Base-by-base conservation (phyloP, 2,888 invertebrate species). In the Sericinus montela region DNA sequence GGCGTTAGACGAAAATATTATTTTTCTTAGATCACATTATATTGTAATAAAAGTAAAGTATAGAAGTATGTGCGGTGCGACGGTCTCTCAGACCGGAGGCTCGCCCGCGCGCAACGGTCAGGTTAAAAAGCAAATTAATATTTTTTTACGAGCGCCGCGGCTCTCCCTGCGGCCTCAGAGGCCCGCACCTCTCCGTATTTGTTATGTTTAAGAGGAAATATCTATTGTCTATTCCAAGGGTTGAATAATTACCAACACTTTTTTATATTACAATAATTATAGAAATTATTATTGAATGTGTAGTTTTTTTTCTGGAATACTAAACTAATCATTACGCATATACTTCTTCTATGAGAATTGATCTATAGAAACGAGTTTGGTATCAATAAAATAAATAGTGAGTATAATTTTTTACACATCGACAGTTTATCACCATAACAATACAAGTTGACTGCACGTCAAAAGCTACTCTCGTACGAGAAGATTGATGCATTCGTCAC, bases 211-310 rank as follows among this genome's bases (percentile, higher is more conserved):
- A 88, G 87, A 86, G 74, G 84, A 87, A 85, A 83, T 87, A 88
- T 87, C 86, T 87, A 88, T 85, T 88, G 84, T 87, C 88, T 88
- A 88, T 88, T 88, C 87, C 88, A 84, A 82, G 82, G 88, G 88
- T 86, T 84, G 75, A 77, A 77, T 77, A 85, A 86, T 80, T 83
- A 87, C 81, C 86, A 78, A 88, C 87, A 89, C 89, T 89, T 89
- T 89, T 89, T 89, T 89, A 89, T 89, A 89, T 88, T 88, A 89
- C 87, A 85, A 89, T 89, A 89, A 89, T 89, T 89, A 89, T 89
- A 89, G 89, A 89, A 88, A 89, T 89, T 89, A 89, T 89, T 89
- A 89, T 89, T 89, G 89, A 89, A 70, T 51, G 45, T 53, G 63
- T 71, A 59, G 74, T 82, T 81, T 75, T 53, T 42, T 28, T 42